Base-by-base conservation (phyloP, 2,113 vertebrate species). In the pig (Sus scrofa) region DNA sequence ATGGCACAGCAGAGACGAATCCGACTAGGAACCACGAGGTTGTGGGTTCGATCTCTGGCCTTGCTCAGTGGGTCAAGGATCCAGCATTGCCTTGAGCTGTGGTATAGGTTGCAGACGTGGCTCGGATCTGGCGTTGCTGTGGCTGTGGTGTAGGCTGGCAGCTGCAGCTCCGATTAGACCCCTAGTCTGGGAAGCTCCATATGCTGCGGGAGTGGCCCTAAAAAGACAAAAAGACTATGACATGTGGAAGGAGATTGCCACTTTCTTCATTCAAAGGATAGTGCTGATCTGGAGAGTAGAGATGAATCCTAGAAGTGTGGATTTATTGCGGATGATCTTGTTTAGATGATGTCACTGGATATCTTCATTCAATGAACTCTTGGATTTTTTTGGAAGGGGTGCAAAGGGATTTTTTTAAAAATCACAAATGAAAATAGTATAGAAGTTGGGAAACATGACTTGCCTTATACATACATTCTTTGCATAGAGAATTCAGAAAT, bases 401-500 rank as follows among this genome's bases (percentile, higher is more conserved):
- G 20, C 52, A 79, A 68, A 70, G 50, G 39, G 16, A 91, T 65
- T 19, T 86, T 27, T 86, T 62, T 15, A 13, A 4, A 4, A 87
- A 20, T 54, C 13, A 58, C 71, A 75, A 75, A 68, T 62, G 54
- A 68, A 86, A 26, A n/a, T 81, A 71, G 11, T 54, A 27, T 54
- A 27, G 67, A 27, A 56, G 52, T 82, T 96, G 19, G n/a, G 13
- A 74, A 88, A 71, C 32, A 37, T 65, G 22, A 34, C 60, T 73
- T 77, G 34, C 44, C 54, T 95, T 37, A 67, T 54, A 67, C 82
- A 50, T 12, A 78, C 44, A 88, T 79, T 75, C 58, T 70, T 86
- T 93, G 9, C 52, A 75, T 82, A n/a, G 93, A 87, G 37, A 91
- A 88, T 85, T 95, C 24, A 18, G 65, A 88, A 24, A 63, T 74